Base-by-base conservation (phyloP, 2,888 invertebrate species). In the Sisyra nigra region DNA sequence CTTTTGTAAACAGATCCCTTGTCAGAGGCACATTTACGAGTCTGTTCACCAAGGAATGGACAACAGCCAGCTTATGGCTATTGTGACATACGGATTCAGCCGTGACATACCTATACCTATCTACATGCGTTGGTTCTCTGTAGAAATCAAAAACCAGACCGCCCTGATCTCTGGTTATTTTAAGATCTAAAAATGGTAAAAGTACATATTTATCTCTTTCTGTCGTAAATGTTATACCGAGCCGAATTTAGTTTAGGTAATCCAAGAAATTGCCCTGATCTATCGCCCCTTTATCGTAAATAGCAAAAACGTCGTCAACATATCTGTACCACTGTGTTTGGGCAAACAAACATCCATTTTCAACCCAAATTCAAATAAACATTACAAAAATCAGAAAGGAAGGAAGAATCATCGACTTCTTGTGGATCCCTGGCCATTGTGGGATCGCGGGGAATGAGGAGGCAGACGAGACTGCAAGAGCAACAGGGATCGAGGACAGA, bases 181-280 rank as follows among this genome's bases (percentile, higher is more conserved):
- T 7, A 8, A 44, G 31, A 17, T 44, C 38, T 29, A 44, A 30
- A 44, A 44, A 44, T 15, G 44, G 24, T 11, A 46, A 35, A 33
- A 34, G 30, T 35, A 40, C 44, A 31, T 42, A 38, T 32, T 44
- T 39, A 42, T 42, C 44, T 42, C 24, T 45, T 18, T 41, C 44
- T 34, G 24, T 7, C 5, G 44, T 38, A 14, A 44, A 38, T 30
- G 31, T 44, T 36, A 46, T 44, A 29, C 41, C 11, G 10, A 32
- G 38, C 29, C n/a, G 31, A 9, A 17, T 10, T 4, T n/a, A 29
- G 30, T 38, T 44, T 13, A 38, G 19, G 9, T 13, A 14, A 30
- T 7, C 31, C 13, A 30, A 9, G 18, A 31, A 44, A n/a, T 14
- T 17, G 15, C 33, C 17, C 10, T 19, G 19, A 19, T 41, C 32